Percentiles rank a stretch among this genome's conserved stretches.
Conservation (phyloP, 2,888 invertebrate species). For the Dastarcus helophoroides region DNA sequence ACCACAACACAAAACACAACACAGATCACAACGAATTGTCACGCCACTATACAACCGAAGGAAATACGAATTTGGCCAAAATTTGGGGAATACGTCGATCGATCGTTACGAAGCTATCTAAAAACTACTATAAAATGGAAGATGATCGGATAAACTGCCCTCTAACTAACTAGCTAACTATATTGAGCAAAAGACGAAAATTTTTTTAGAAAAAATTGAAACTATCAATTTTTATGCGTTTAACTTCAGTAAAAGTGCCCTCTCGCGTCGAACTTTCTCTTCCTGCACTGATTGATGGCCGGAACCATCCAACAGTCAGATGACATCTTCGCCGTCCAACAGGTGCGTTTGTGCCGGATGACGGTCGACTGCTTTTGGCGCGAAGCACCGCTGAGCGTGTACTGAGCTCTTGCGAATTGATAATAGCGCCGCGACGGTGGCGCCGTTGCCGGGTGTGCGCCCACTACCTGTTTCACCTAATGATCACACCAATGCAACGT, state of each 20-base stretch:
- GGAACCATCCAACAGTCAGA: conserved; percentile 8
- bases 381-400: conserved; percentile 20
- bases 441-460: conserved; percentile 9
- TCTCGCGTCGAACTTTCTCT: conserved; percentile 13
- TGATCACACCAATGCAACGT: too few relatives aligned
- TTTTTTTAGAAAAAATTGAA: conserved; percentile 15
- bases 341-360: too few relatives aligned
- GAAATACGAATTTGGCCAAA: too few relatives aligned
- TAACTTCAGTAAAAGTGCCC: too few relatives aligned
- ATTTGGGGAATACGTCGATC: too few relatives aligned
- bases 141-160: conserved; percentile 21
- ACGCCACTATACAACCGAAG: too few relatives aligned
- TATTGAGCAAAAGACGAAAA: conserved; percentile 27
- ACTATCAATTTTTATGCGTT: too few relatives aligned
- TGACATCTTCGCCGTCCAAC: conserved; percentile 4
- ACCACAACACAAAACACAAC: conserved; percentile 6
- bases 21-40: conserved; percentile 1
- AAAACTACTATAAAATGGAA: conserved; percentile 23
- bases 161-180: conserved; percentile 20
- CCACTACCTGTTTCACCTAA: too few relatives aligned
- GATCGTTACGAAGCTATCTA: too few relatives aligned
- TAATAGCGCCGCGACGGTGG: conserved; percentile 6
- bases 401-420: conserved; percentile 23
- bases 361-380: too few relatives aligned
- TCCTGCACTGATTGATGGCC: conserved; percentile 14